Conservation (phyloP, 2,113 vertebrate species). For the Syngnathus floridae region DNA sequence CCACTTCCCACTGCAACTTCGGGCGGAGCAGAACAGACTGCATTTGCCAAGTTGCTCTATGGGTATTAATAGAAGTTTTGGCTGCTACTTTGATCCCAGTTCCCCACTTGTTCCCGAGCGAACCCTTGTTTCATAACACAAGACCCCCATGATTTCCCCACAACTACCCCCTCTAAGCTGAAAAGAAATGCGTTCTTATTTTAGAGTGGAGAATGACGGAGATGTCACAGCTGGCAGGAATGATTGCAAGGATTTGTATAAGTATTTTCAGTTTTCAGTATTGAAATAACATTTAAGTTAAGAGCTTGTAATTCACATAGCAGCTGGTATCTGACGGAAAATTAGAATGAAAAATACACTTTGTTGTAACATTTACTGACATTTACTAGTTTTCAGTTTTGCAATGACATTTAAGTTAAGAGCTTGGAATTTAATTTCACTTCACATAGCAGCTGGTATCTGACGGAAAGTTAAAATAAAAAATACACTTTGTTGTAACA, state of each 20-base stretch:
- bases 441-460: too few relatives aligned
- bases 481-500: neutral
- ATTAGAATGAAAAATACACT: neutral
- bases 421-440: neutral
- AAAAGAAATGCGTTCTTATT: slow-evolving; percentile 35
- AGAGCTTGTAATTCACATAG: neutral
- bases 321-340: neutral
- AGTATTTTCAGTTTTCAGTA: neutral
- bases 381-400: neutral
- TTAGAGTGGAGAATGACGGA: slow-evolving; percentile 35
- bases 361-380: neutral
- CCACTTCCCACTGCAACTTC: slow-evolving; percentile 32
- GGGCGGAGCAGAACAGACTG: slow-evolving; percentile 44
- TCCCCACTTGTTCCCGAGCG: slow-evolving; percentile 22
- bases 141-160: slow-evolving; percentile 25
- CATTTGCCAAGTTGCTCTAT: slow-evolving; percentile 48
- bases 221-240: slow-evolving; percentile 14
- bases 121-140: slow-evolving; percentile 38
- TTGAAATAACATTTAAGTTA: neutral
- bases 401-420: neutral
- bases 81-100: slow-evolving; percentile 45
- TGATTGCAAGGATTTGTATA: neutral
- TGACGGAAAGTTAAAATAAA: neutral
- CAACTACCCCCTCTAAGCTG: neutral
- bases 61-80: slow-evolving; percentile 62